Base-by-base conservation (phyloP, 2,888 invertebrate genomes). In the Cataglyphis cursor region DNA sequence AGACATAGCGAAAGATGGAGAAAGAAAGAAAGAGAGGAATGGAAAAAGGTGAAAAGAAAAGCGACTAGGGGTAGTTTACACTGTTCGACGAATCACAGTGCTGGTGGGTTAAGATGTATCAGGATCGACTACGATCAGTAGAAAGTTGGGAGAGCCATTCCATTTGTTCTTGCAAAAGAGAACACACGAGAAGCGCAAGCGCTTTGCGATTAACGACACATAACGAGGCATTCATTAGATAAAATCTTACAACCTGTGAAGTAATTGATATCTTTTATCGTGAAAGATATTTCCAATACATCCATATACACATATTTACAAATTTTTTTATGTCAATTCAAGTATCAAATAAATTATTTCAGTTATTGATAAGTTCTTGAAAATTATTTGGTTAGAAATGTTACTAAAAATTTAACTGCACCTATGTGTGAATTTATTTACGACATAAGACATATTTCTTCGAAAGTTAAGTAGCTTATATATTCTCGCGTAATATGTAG, bases 91-190 rank as follows among this genome's bases (percentile, higher is more conserved):
- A 72, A 78, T 41, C 74, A 31, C 68, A 9, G 15, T 73, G 59
- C 35, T 61, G 35, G 75, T 59, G 35, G 57, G 44, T 73, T 38
- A 61, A 54, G 65, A 76, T 76, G 81, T 68, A 81, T 73, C 76
- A 62, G 75, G 74, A 86, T 85, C 83, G 80, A 48, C 68, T 59
- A 24, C 73, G 83, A 86, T 83, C 81, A 35, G 73, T 73, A 68
- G 54, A 76, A 73, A 72, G 64, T 54, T 41, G 24, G 64, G 24
- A 48, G 61, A 57, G 70, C 62, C 48, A 18, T 61, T 57, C 57
- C 73, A 62, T 86, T 87, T 76, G 76, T 87, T 78, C 72, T 48
- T 21, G 35, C 48, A 31, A 38, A 76, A 24, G 38, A 41, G 73
- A 75, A 76, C 66, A 41, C 21, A 48, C 65, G 38, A 51, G 44